Conservation (phyloP, 2,888 invertebrate species). For the Leptinotarsa tumamoca region DNA sequence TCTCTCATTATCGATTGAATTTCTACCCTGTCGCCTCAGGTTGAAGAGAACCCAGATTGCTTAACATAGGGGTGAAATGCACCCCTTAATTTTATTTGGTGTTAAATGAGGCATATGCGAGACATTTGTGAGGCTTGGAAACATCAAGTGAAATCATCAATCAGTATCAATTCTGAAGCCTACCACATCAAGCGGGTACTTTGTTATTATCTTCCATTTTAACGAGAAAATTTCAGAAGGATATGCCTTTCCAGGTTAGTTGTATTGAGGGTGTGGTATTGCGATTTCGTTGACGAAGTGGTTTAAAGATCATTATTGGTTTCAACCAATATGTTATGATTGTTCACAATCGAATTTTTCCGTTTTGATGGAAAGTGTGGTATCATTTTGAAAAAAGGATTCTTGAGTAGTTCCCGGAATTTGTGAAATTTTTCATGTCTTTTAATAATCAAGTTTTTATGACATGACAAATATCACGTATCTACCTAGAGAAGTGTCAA, state of each 20-base stretch:
- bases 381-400: too few relatives aligned
- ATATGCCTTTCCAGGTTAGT: not conserved
- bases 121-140: conserved; percentile 41
- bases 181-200: conserved; percentile 29
- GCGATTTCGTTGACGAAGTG: not conserved
- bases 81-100: conserved; percentile 38
- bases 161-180: conserved; percentile 37
- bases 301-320: not conserved
- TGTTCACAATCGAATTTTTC: too few relatives aligned
- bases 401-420: too few relatives aligned
- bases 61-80: conserved; percentile 29
- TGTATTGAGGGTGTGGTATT: not conserved
- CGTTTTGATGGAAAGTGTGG: too few relatives aligned
- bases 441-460: too few relatives aligned
- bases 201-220: conserved; percentile 31
- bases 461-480: too few relatives aligned
- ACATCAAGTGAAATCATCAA: conserved; percentile 31
- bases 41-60: not conserved
- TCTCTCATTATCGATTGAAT: conserved; percentile 23
- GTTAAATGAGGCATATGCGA: conserved; percentile 44
- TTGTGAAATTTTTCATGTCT: too few relatives aligned
- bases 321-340: too few relatives aligned
- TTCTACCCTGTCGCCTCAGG: conserved; percentile 8
- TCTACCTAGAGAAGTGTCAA: too few relatives aligned
- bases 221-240: conserved; percentile 28